Evolutionary conservation across 64 coral and sea anemone species (phyloP), one percentile per base, ranked within the genome.

Genomic region (Dendrophyllia cribrosa): DNA sequence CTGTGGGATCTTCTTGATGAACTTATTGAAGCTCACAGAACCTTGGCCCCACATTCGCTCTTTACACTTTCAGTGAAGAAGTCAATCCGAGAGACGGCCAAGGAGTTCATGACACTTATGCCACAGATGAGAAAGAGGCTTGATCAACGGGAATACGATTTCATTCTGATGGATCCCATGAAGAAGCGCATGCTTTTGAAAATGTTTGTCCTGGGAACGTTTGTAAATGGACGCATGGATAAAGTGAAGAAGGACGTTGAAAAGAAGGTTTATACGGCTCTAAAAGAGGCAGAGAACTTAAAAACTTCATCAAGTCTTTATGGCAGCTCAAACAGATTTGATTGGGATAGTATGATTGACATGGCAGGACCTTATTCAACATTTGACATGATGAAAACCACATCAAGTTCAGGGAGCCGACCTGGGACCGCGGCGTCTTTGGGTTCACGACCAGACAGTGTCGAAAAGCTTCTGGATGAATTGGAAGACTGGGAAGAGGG

Each of bases 1-100:
- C 77, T 99, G 2, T 99, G 97, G 97, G 97, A 99, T 70, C 83
- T 99, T 78, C 94, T 99, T 88, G 97, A 99, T 91, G 97, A 99
- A 83, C 85, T 99, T 20, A 99, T 99, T 75, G 97, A 99, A 86
- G 97, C 97, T 21, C 97, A 99, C 47, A 94, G 75, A 88, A 92
- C 81, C 12, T 78, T 99, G 23, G 69, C 91, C 61, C 88, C 94
- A 71, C 75, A 75, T 17, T 99, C 97, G 21, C 72, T 99, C 62
- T 99, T 99, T 85, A 87, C 97, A 50, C 88, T 94, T 58, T 99
- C 97, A 34, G 88, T 91, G 14, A 99, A 99, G 85, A 96, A 93
- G 82, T 88, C 97, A 17, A 82, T 99, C 14, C 94, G 94, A 66
- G 91, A 99, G 58, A 99, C 94, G 66, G 94, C 97, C 6, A 99